Base-by-base conservation (phyloP, 2,888 invertebrate species). In the Glomeris marginata region DNA sequence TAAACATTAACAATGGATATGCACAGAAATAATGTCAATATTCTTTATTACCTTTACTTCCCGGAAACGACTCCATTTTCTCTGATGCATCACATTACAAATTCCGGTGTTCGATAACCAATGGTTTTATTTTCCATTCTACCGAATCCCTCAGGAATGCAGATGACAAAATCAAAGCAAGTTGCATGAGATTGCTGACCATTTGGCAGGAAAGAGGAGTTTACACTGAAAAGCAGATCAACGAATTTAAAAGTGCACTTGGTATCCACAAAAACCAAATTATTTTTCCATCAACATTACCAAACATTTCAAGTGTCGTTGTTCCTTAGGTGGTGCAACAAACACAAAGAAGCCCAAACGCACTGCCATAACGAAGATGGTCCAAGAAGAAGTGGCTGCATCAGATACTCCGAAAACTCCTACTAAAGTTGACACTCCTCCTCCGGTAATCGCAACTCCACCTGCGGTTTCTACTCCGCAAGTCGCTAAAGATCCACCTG, bases 131-230 rank as follows among this genome's bases (percentile, higher is more conserved):
- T n/a, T n/a, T n/a, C n/a, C n/a, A n/a, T n/a, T n/a, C n/a, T n/a
- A n/a, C n/a, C n/a, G n/a, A n/a, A n/a, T n/a, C 45, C 36, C 51
- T 50, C 67, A 86, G 87, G 59, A 92, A 92, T 55, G 75, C 80
- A 55, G 84, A 88, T 69, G 85, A 87, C 56, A 83, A 84, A 64
- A 88, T 94, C 1, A 81, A 86, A 58, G 76, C 80, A 53, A 84
- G 86, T 64, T 83, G 94, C 48, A 70, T 84, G 48, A 73, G 94
- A 52, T 90, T 95, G 60, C 88, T 95, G 64, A 86, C 85, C 65
- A 94, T 95, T 58, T 95, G 95, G 95, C 86, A 87, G 65, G 88
- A 95, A 63, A 75, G 94, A 57, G 81, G 78, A 42, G 82, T 94
- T 16, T 95, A 91, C 65, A 85, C 84, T 66, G 83, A 79, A 47